Base-by-base conservation (phyloP, 2,797 vertebrate genomes). In the Ara ararauna region DNA sequence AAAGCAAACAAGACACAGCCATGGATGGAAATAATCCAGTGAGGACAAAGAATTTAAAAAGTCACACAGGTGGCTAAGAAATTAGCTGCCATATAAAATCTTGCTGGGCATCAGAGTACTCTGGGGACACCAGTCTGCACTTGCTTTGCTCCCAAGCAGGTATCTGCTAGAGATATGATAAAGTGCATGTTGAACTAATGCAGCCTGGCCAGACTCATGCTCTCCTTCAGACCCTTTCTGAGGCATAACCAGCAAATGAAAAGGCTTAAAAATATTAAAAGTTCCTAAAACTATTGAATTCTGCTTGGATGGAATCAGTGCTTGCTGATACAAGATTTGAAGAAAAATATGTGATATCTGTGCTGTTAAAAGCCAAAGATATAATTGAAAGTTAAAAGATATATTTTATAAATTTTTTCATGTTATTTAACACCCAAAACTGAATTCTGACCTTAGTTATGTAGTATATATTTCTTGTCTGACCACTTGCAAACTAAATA, bases 11-110 rank as follows among this genome's bases (percentile, higher is more conserved):
- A 44, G 30, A 48, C 24, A 42, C 29, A 80, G 21, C 4, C 64
- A 50, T 1, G 1, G 40, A 86, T 17, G 30, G 26, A 78, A 26
- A 67, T 78, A 66, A 51, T 1, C 19, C 30, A 62, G 1, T 0
- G 72, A 64, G 38, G 44, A 48, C 24, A 21, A 2, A 53, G 38
- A 83, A 68, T 45, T 23, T n/a, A 29, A 71, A 87, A 74, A 32
- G 34, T 10, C 4, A 15, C 34, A 27, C 0, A 0, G 36, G 27
- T 45, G 26, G 15, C 44, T 78, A 47, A 51, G n/a, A 62, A 81
- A 75, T 62, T 2, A 71, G 15, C 22, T n/a, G 9, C 42, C 23
- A 19, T 44, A n/a, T 11, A 65, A 48, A 68, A 24, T 51, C 83
- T 58, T 64, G 6, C 42, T 5, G 40, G 26, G 26, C 26, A 15